phyloP scores from a whole-genome alignment of 2,888 invertebrate species.

The Anodontia alba region DNA sequence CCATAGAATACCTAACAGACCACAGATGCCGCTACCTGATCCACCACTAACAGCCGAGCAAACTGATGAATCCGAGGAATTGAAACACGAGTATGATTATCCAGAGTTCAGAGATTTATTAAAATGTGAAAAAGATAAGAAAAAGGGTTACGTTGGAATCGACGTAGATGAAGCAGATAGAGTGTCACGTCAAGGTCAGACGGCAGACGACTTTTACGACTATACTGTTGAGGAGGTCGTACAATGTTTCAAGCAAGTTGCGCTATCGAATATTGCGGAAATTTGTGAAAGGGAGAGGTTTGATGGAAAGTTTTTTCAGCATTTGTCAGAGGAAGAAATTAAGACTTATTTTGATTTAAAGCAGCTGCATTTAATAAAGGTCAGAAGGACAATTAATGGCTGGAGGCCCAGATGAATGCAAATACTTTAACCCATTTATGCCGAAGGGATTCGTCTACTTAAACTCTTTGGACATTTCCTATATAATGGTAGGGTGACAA shows the following conservation, averaged over 20 bases:
- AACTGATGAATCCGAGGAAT: neutral
- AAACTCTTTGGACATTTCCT: too few relatives aligned
- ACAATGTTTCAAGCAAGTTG: neutral
- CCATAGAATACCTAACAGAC: neutral
- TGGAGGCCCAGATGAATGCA: conserved; percentile 5
- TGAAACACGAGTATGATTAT: neutral
- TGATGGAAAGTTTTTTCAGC: neutral
- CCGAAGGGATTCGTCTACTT: too few relatives aligned
- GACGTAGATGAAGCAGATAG: neutral
- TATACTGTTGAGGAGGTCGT: neutral
- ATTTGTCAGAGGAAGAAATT: neutral
- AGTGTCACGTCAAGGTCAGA: neutral
- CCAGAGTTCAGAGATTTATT: neutral
- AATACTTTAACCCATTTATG: too few relatives aligned
- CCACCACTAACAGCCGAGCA: neutral
- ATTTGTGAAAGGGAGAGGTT: conserved; percentile 2
- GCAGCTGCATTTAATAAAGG: neutral
- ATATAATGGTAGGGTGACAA: too few relatives aligned
- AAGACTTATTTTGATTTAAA: neutral
- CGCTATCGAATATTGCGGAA: neutral
- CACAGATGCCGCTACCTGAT: neutral
- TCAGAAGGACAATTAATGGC: neutral
- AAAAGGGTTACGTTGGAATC: neutral
- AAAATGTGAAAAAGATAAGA: neutral
- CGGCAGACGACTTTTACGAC: neutral